Percentiles rank a stretch among this genome's conserved stretches.
Evolutionary conservation across 2,113 vertebrate genomes (phyloP).

Genomic region (Tachuris rubrigastra): DNA sequence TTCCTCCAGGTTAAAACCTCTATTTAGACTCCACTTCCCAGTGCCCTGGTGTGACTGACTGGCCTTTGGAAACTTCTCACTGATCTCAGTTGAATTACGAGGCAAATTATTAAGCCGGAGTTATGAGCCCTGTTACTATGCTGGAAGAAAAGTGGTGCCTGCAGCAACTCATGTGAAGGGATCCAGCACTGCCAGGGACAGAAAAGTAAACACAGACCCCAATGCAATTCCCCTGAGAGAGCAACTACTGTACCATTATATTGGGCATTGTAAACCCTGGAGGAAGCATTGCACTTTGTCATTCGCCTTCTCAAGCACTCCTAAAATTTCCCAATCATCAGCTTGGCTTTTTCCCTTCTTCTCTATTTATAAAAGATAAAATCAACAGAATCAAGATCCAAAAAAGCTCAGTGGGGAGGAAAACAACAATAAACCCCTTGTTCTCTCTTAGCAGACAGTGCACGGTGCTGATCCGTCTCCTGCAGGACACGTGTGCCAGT

Average conservation of each 20-base stretch:
- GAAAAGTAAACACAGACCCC: background rate
- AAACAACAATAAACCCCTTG: background rate
- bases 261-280: accelerated
- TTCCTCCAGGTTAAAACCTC: background rate
- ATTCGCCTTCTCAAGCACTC: background rate
- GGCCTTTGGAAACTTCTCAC: background rate
- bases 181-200: background rate
- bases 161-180: background rate
- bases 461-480: background rate
- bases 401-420: background rate
- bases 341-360: background rate
- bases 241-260: accelerated
- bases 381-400: background rate
- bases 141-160: background rate
- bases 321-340: background rate
- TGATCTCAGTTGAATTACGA: background rate
- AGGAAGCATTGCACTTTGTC: background rate
- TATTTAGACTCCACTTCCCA: accelerated
- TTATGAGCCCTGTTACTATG: background rate
- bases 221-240: background rate
- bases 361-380: background rate
- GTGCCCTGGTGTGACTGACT: background rate
- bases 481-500: background rate
- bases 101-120: accelerated
- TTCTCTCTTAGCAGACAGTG: background rate